Percentiles rank a stretch among this genome's conserved stretches.
Evolutionary conservation across 2,797 vertebrate species (phyloP).

Genomic region (Galagoides demidoff): DNA sequence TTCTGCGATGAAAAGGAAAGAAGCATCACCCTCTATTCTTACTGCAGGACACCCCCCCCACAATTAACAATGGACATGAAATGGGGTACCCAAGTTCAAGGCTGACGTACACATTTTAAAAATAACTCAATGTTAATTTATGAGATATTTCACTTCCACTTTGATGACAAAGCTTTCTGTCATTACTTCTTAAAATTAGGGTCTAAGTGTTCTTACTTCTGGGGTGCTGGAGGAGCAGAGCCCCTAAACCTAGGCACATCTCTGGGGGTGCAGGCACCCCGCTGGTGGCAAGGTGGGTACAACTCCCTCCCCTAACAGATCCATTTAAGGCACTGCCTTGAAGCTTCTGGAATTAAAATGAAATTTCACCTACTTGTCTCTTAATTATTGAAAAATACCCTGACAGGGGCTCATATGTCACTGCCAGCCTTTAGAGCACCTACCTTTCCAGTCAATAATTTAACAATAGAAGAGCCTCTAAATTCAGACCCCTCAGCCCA

Average conservation of each 20-base stretch:
- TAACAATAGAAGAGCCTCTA: neutral
- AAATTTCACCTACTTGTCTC: slow-evolving; percentile 71
- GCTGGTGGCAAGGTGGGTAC: accelerated
- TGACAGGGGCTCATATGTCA: slow-evolving; percentile 72
- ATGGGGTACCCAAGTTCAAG: neutral
- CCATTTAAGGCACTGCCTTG: slow-evolving; percentile 26
- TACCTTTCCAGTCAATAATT: slow-evolving; percentile 63
- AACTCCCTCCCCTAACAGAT: neutral
- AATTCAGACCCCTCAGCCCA: neutral
- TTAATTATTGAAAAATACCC: slow-evolving; percentile 74
- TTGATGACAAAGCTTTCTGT: neutral
- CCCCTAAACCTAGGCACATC: too few relatives aligned
- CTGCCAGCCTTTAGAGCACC: slow-evolving; percentile 24
- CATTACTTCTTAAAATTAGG: neutral
- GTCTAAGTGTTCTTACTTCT: neutral
- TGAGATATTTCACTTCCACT: neutral
- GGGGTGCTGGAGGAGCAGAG: neutral
- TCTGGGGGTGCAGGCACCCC: accelerated
- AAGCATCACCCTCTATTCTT: neutral
- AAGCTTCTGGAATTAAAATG: slow-evolving; percentile 45
- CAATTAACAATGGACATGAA: neutral
- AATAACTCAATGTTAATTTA: neutral
- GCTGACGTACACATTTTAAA: neutral
- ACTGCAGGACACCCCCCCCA: neutral
- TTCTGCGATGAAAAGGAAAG: neutral